Evolutionary conservation across 2,113 vertebrate genomes (phyloP).

Genomic region (Oryzias melastigma): DNA sequence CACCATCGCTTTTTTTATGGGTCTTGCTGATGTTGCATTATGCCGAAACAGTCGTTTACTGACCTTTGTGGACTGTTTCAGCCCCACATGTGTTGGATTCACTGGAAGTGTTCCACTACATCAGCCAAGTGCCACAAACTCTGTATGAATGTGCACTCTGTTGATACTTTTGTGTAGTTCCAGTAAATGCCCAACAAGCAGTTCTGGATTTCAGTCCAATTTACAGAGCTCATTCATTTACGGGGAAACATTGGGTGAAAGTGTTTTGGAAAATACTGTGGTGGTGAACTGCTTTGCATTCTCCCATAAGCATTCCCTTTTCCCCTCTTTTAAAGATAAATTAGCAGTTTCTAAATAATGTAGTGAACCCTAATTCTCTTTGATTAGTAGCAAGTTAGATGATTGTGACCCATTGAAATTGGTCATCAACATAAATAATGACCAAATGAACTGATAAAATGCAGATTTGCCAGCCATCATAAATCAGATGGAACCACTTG

Average conservation of each 20-base stretch:
- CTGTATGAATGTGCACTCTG: conserved; percentile 15
- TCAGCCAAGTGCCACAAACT: conserved; percentile 20
- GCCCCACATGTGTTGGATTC: conserved; percentile 29
- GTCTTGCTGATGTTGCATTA: conserved; percentile 10
- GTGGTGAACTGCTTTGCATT: conserved; percentile 41
- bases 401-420: conserved; percentile 99
- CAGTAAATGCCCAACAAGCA: conserved; percentile 17
- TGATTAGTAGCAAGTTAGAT: conserved; percentile 99
- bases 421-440: conserved; percentile 99
- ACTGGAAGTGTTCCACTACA: conserved; percentile 11
- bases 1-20: not conserved
- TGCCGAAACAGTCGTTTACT: conserved; percentile 13
- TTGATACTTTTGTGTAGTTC: conserved; percentile 27
- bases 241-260: conserved; percentile 45
- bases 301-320: conserved; percentile 72
- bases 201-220: conserved; percentile 9
- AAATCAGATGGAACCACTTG: conserved; percentile 99
- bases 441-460: conserved; percentile 99
- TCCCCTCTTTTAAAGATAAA: conserved; percentile 95
- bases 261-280: conserved; percentile 50
- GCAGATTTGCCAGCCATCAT: conserved; percentile 98
- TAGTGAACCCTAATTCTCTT: conserved; percentile 99
- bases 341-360: conserved; percentile 98
- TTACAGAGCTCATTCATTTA: conserved; percentile 39
- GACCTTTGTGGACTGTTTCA: conserved; percentile 19